A percentile compares a stretch with the other conserved stretches of the same genome.
Conservation (phyloP, 1,140 invertebrate genomes). For the Aphelenchoides avenae region DNA sequence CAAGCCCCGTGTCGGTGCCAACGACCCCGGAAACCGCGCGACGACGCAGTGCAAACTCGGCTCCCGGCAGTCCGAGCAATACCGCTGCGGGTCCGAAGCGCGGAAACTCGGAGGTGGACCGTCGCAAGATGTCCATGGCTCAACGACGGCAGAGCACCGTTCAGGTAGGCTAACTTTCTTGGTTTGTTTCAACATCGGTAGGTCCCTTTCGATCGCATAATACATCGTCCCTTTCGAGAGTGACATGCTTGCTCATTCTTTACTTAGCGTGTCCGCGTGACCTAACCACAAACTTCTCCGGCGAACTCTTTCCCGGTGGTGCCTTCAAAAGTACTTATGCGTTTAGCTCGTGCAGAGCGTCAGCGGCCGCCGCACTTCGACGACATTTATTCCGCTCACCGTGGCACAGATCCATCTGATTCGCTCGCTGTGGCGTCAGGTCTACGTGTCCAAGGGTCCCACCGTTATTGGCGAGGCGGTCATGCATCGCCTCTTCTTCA, state of each 20-base stretch:
- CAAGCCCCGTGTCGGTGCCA: not conserved
- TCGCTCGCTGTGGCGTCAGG: slow-evolving; percentile 54
- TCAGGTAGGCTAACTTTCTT: slow-evolving; percentile 28
- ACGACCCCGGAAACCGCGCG: not conserved
- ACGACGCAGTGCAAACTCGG: not conserved
- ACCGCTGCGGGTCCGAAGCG: too few relatives aligned
- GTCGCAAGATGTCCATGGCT: slow-evolving; percentile 35
- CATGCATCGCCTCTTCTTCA: slow-evolving; percentile 57
- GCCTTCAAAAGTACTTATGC: too few relatives aligned
- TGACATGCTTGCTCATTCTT: too few relatives aligned
- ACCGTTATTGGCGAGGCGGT: slow-evolving; percentile 56
- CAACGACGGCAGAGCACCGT: slow-evolving; percentile 52
- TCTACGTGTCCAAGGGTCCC: slow-evolving; percentile 54
- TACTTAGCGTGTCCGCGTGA: not conserved
- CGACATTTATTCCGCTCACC: slow-evolving; percentile 55
- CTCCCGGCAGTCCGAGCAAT: slow-evolving; percentile 12
- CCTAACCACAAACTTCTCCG: not conserved
- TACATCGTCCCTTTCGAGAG: not conserved
- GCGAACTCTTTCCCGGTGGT: not conserved
- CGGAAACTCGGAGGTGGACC: slow-evolving; percentile 19
- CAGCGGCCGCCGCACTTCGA: slow-evolving; percentile 50
- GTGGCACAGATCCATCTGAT: slow-evolving; percentile 55
- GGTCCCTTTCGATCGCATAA: slow-evolving; percentile 6
- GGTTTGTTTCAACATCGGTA: not conserved
- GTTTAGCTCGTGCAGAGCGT: slow-evolving; percentile 46